Conservation (phyloP, 2,113 vertebrate genomes). For the Fulmarus glacialis region DNA sequence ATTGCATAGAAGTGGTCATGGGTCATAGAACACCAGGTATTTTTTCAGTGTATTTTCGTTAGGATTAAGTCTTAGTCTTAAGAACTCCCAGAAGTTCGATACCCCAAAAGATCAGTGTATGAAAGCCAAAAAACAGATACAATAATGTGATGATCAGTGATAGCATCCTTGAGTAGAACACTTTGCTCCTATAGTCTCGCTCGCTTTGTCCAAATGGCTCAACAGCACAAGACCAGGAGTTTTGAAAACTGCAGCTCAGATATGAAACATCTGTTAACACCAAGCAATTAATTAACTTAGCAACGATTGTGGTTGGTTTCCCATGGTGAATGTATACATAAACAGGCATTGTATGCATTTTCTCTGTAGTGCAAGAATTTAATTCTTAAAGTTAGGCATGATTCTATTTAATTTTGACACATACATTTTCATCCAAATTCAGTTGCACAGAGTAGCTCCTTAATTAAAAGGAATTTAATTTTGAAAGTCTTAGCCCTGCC, state of each 20-base stretch:
- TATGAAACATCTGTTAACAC: slow-evolving; percentile 4
- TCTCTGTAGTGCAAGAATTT: neutral
- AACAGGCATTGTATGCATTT: neutral
- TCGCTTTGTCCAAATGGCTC: neutral
- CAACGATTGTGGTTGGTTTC: neutral
- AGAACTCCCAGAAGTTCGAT: neutral
- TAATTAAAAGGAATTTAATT: neutral
- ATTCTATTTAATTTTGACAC: neutral
- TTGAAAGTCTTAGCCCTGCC: neutral
- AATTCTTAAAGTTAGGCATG: neutral
- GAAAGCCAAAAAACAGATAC: neutral
- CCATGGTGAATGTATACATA: neutral
- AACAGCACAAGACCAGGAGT: neutral
- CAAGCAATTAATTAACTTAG: slow-evolving; percentile 4
- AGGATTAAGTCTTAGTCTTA: neutral
- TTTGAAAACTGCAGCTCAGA: neutral
- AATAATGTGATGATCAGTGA: neutral
- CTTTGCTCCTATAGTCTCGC: neutral
- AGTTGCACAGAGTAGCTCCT: neutral
- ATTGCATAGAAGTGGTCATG: neutral
- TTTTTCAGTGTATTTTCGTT: neutral
- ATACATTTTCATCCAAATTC: neutral
- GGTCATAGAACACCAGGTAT: neutral
- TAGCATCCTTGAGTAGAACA: neutral
- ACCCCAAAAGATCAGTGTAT: neutral